These are phyloP conservation scores for Jordanella pulchra DNA, from an alignment of 2,797 vertebrate species.

Conservation along the genomic window DNA sequence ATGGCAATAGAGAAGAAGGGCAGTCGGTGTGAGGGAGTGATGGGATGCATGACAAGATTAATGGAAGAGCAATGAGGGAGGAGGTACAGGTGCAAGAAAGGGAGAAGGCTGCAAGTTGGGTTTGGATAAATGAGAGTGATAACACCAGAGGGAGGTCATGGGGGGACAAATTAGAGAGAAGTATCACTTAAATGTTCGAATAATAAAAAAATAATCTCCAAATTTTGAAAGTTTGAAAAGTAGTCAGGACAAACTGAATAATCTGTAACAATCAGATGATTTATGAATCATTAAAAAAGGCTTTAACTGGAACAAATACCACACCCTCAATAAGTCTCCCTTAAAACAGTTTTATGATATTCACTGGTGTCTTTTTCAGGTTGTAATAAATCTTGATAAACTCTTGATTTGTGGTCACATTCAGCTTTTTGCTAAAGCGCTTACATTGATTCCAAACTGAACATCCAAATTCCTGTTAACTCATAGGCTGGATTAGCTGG, in stretches of 20 bases:
- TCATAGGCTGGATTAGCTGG: background rate
- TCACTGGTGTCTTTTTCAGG: background rate
- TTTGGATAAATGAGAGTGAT: constrained; percentile 26
- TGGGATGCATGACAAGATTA: constrained; percentile 53
- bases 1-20: constrained; percentile 35
- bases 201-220: constrained; percentile 6
- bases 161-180: constrained; percentile 28
- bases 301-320: background rate
- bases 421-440: background rate
- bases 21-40: constrained; percentile 47
- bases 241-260: background rate
- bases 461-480: constrained; percentile 2
- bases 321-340: constrained; percentile 5
- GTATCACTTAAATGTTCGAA: constrained; percentile 12
- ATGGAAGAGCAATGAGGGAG: constrained; percentile 49
- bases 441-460: constrained; percentile 3
- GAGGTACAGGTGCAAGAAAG: constrained; percentile 62
- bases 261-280: background rate
- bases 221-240: background rate
- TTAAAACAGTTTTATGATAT: constrained; percentile 3
- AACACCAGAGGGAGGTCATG: constrained; percentile 15
- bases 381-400: background rate
- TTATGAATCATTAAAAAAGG: background rate
- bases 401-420: constrained; percentile 5
- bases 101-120: constrained; percentile 16